Base-by-base conservation (phyloP, 2,113 vertebrate species). In the Colius striatus region DNA sequence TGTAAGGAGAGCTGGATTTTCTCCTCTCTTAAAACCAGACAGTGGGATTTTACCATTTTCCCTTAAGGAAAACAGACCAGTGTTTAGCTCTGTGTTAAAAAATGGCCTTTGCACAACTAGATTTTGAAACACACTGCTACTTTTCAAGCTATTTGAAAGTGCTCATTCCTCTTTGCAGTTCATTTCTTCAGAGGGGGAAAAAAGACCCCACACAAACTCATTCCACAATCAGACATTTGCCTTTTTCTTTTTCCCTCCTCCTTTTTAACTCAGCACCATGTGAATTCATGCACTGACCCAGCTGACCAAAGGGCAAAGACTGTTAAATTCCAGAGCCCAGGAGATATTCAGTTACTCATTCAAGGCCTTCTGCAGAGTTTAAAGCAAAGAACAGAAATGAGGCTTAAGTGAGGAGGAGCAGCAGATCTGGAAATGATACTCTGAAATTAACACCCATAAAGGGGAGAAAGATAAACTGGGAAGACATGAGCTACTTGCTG, bases 251-350 rank as follows among this genome's bases (percentile, higher is more conserved):
- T 18, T 27, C 36, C 11, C 72, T 91, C 62, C 75, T 92, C 62
- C 75, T 73, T 89, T 92, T 95, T 88, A 91, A 93, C 92, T 90
- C 87, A 95, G 83, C 84, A 96, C 92, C 88, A 93, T 89, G 93
- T 96, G 93, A 95, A 96, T 96, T 96, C 93, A 75, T 86, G 92
- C 94, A 89, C 36, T 92, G 95, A 88, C 72, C 93, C 88, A 84
- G 76, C 18, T 1, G 76, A 92, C 84, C 92, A 94, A 93, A 96
- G 95, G 94, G 93, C 92, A 96, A 82, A 93, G 85, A 60, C 48
- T 90, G 90, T 66, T 90, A 84, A 94, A 95, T 90, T 95, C 96
- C 95, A 96, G 76, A 86, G 92, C 92, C 94, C 92, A 84, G 84
- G 92, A 97, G 93, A 96, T 87, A 95, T 38, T 93, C 1, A 1